A percentile compares a stretch with the other conserved stretches of the same genome.
Conservation (phyloP, 2,797 vertebrate species). For the Luscinia megarhynchos region DNA sequence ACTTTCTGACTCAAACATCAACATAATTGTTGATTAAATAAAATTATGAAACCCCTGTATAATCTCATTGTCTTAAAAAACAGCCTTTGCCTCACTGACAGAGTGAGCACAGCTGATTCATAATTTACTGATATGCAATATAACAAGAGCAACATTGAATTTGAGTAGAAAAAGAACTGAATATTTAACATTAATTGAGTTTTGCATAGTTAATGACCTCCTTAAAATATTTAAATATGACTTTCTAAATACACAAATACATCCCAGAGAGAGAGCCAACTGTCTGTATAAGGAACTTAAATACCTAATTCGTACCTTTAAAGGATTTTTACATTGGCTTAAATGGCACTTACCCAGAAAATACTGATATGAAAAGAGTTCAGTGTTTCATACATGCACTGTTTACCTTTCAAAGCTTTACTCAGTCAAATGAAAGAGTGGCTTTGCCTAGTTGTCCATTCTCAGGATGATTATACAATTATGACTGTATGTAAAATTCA, state of each 20-base stretch:
- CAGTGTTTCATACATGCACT: neutral
- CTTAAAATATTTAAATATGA: conserved; percentile 10
- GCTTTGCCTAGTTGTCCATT: neutral
- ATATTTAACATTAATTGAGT: conserved; percentile 22
- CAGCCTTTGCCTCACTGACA: neutral
- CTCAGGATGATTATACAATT: neutral
- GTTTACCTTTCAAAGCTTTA: neutral
- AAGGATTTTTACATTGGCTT: conserved; percentile 5
- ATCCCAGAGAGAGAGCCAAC: neutral
- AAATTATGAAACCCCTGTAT: conserved; percentile 15
- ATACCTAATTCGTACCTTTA: neutral
- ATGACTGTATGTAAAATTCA: neutral
- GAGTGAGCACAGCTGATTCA: neutral
- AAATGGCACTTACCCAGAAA: neutral
- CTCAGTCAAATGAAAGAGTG: neutral
- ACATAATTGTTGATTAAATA: conserved; percentile 32
- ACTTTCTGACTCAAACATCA: conserved; percentile 45
- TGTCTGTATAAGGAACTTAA: neutral
- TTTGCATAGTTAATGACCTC: conserved; percentile 24
- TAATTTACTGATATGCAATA: conserved; percentile 15
- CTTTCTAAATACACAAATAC: conserved; percentile 2
- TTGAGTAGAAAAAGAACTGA: neutral
- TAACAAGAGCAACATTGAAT: neutral
- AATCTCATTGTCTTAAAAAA: conserved; percentile 39
- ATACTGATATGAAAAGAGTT: neutral